Evolutionary conservation across 2,888 invertebrate species (phyloP).

Genomic region (Yponomeuta malinellus): DNA sequence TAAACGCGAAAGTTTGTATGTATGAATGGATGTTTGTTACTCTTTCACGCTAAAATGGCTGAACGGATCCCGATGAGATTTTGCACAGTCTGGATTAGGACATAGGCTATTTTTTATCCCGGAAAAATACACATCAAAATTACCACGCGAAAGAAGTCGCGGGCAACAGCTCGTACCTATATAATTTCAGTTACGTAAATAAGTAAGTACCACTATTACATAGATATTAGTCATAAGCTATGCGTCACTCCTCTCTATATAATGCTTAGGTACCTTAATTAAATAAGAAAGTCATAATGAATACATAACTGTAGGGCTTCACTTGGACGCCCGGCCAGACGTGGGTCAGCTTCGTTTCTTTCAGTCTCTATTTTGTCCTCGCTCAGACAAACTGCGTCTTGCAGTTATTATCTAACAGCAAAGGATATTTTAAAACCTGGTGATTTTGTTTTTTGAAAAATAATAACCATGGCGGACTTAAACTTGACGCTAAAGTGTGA

Average conservation of each 20-base stretch:
- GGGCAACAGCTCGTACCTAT: too few species aligned
- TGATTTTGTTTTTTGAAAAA: background rate
- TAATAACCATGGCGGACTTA: conserved; percentile 25
- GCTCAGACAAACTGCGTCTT: background rate
- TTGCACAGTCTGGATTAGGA: too few species aligned
- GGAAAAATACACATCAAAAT: too few species aligned
- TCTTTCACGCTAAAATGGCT: too few species aligned
- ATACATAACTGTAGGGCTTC: background rate
- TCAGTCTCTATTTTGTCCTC: background rate
- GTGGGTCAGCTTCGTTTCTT: background rate
- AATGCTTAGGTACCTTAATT: background rate
- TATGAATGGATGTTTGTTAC: too few species aligned
- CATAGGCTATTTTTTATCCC: too few species aligned
- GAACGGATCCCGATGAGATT: too few species aligned
- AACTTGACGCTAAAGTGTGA: conserved; percentile 25
- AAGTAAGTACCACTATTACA: background rate
- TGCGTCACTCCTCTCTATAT: background rate
- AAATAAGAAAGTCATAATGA: background rate
- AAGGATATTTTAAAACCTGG: background rate
- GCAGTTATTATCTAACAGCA: too few species aligned
- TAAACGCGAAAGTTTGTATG: too few species aligned
- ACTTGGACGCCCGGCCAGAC: background rate
- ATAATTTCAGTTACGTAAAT: too few species aligned
- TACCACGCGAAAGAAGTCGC: too few species aligned
- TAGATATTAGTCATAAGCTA: background rate